Percentiles rank a stretch among this genome's conserved stretches.
Evolutionary conservation across 1,140 invertebrate genomes (phyloP).

Genomic region (Monochamus saltuarius): DNA sequence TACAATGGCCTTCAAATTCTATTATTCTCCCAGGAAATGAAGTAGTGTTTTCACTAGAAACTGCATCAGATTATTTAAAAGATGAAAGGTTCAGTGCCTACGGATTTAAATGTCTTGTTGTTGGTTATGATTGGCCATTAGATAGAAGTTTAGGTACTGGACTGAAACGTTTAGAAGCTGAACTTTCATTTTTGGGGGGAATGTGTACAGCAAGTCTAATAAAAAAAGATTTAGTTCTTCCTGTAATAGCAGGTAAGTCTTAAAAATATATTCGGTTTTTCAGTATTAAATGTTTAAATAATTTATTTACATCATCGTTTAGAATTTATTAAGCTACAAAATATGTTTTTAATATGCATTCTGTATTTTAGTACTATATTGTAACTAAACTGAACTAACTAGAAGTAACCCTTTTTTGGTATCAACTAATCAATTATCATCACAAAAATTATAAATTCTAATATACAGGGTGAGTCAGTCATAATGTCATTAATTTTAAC

Average conservation of each 20-base stretch:
- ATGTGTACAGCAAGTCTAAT: conserved; percentile 87
- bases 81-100: conserved; percentile 83
- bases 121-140: conserved; percentile 85
- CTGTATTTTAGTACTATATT: too few species aligned
- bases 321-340: not conserved
- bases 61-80: conserved; percentile 92
- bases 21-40: conserved; percentile 91
- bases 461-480: too few species aligned
- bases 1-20: conserved; percentile 85
- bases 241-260: conserved; percentile 62
- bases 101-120: conserved; percentile 90
- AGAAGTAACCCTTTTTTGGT: too few species aligned
- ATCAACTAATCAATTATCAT: too few species aligned
- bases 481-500: too few species aligned
- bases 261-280: not conserved
- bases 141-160: conserved; percentile 50
- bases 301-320: conserved; percentile 11
- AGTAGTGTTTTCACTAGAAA: conserved; percentile 92
- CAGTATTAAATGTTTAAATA: not conserved
- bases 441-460: too few species aligned
- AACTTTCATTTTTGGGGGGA: conserved; percentile 86
- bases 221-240: conserved; percentile 79
- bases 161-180: conserved; percentile 82
- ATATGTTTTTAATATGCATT: too few species aligned
- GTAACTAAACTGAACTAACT: too few species aligned